Evolutionary conservation across 1,140 invertebrate genomes (phyloP).

Genomic region (Drosophila insularis): DNA sequence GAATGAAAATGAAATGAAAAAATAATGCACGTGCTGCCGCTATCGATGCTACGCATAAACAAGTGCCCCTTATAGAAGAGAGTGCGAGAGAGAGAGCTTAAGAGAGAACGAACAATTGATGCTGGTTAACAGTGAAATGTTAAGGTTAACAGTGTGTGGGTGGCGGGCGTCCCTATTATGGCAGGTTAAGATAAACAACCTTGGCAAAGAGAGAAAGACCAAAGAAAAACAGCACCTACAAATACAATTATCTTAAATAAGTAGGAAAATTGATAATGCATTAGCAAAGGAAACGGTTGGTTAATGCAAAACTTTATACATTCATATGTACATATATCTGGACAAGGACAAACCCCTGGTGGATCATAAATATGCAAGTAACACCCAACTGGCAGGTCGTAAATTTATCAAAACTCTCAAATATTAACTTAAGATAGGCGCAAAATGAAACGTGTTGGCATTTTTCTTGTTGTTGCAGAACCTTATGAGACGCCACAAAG

Average conservation of each 20-base stretch:
- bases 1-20: conserved; percentile 47
- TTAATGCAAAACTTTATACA: conserved; percentile 4
- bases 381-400: conserved; percentile 21
- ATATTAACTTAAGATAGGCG: conserved; percentile 16
- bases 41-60: conserved; percentile 54
- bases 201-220: not conserved
- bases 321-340: not conserved
- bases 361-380: conserved; percentile 6
- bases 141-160: conserved; percentile 16
- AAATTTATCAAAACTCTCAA: conserved; percentile 23
- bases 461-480: not conserved
- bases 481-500: conserved; percentile 22
- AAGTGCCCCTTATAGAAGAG: conserved; percentile 39
- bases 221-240: not conserved
- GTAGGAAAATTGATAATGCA: conserved; percentile 8
- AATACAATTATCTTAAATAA: not conserved
- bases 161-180: not conserved
- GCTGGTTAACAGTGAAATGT: conserved; percentile 9
- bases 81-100: conserved; percentile 5
- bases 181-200: not conserved
- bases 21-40: conserved; percentile 59
- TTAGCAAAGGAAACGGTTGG: conserved; percentile 16
- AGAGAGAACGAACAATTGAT: conserved; percentile 13
- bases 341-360: not conserved
- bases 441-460: conserved; percentile 11